Evolutionary conservation across 2,797 vertebrate genomes (phyloP), one percentile per base, ranked within the genome.

Genomic region (Mormyrops boulengeri): DNA sequence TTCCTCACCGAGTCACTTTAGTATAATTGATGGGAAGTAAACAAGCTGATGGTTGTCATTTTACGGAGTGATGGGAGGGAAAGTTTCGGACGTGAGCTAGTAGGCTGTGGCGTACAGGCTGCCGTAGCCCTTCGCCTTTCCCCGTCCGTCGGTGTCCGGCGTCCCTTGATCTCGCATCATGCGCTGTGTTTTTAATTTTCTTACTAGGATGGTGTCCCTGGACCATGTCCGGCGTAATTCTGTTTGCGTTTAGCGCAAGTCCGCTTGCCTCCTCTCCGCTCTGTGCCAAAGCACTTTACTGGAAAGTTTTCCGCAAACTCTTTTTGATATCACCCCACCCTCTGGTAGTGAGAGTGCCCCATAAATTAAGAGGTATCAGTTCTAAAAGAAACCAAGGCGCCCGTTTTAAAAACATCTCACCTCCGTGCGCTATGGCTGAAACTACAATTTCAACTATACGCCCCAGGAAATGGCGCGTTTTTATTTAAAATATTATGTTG

Each of bases 31-130:
- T 87, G 34, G 26, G 30, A 53, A 19, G 26, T 26, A 62, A 66
- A 47, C 26, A 47, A 11, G n/a, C n/a, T 62, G 55, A 66, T 26
- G 8, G 19, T 66, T 88, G 55, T 88, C 38, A 66, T 88, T 88
- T 94, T 94, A 94, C 95, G 95, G 96, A 95, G 96, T 93, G 9
- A 50, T 73, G 26, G 22, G 53, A 87, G 53, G 85, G 49, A 86
- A 55, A 87, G 60, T 86, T 88, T 88, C 47, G 85, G 84, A 60
- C 17, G 80, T 49, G 44, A 60, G 12, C 57, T 47, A 57, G 19
- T n/a, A 66, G 85, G 55, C 57, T 26, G 19, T 49, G 57, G 38
- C 38, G 19, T 34, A 22, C 44, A 55, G 49, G 49, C 17, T 89
- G 69, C 50, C 73, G 17, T n/a, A 84, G 44, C 44, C 44, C n/a